Evolutionary conservation across 2,888 invertebrate species (phyloP).

Genomic region (Diplolepis rosae): DNA sequence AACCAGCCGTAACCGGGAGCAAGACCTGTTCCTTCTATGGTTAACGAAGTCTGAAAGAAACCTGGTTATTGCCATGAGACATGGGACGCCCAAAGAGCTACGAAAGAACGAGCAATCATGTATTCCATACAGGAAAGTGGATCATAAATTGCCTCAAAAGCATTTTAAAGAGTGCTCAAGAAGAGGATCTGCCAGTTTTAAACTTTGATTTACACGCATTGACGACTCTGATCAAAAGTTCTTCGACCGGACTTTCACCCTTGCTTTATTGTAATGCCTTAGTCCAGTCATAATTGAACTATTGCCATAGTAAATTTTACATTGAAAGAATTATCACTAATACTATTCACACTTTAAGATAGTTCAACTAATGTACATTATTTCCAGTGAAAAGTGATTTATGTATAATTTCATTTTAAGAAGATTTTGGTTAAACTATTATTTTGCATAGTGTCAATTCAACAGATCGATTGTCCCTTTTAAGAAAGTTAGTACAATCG

Average conservation of each 20-base stretch:
- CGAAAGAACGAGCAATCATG: slow-evolving; percentile 1
- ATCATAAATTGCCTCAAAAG: slow-evolving; percentile 25
- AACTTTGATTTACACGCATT: slow-evolving; percentile 27
- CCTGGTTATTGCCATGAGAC: slow-evolving; percentile 25
- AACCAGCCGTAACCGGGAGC: not conserved
- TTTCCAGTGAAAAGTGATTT: too few species aligned
- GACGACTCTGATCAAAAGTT: slow-evolving; percentile 22
- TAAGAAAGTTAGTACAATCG: too few species aligned
- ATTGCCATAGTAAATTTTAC: slow-evolving; percentile 26
- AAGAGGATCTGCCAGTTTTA: slow-evolving; percentile 20
- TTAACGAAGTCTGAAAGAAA: slow-evolving; percentile 18
- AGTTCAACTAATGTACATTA: slow-evolving; percentile 6
- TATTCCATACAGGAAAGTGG: slow-evolving; percentile 5
- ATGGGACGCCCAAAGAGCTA: slow-evolving; percentile 4
- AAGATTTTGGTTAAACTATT: too few species aligned
- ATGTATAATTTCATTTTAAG: too few species aligned
- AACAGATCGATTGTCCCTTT: too few species aligned
- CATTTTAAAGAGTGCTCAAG: slow-evolving; percentile 10
- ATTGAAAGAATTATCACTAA: slow-evolving; percentile 13
- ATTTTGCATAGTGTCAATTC: too few species aligned
- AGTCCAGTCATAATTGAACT: slow-evolving; percentile 19
- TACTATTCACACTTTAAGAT: slow-evolving; percentile 12
- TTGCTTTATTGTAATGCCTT: slow-evolving; percentile 13
- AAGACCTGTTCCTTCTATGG: slow-evolving; percentile 25
- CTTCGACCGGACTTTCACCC: slow-evolving; percentile 30